A percentile compares a stretch with the other conserved stretches of the same genome.
Conservation (phyloP, 2,797 vertebrate species). For the Borostomias antarcticus region DNA sequence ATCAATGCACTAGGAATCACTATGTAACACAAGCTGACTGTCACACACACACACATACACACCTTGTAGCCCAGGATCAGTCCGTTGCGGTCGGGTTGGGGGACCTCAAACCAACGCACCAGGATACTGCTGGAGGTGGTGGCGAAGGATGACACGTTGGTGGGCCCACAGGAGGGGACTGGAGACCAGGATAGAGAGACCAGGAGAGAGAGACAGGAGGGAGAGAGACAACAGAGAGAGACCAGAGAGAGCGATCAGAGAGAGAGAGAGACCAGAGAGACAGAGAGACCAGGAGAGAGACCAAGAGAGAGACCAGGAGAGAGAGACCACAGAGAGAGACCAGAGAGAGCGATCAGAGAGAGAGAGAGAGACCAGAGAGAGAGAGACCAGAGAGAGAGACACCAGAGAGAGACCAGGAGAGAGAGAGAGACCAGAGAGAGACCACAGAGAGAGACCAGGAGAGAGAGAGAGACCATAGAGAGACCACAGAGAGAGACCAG, state of each 20-base stretch:
- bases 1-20: too few relatives aligned
- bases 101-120: conserved; percentile 89
- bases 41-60: too few relatives aligned
- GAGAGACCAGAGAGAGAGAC: conserved; percentile 39
- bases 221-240: conserved; percentile 1
- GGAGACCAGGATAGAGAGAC: conserved; percentile 2
- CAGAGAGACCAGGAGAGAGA: conserved; percentile 31
- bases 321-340: too few relatives aligned
- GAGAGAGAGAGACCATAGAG: background rate
- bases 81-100: conserved; percentile 88
- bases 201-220: conserved; percentile 8
- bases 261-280: conserved; percentile 38
- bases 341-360: too few relatives aligned
- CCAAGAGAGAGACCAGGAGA: background rate
- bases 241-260: background rate
- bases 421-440: too few relatives aligned
- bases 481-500: too few relatives aligned
- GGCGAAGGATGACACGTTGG: conserved; percentile 90
- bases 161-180: conserved; percentile 94
- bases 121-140: conserved; percentile 93
- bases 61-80: conserved; percentile 96
- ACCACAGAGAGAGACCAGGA: background rate
- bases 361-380: background rate
- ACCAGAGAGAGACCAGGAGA: conserved; percentile 20
- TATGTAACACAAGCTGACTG: too few relatives aligned